Evolutionary conservation across 2,797 vertebrate species (phyloP), one percentile per base, ranked within the genome.

Genomic region (Aplochiton taeniatus): DNA sequence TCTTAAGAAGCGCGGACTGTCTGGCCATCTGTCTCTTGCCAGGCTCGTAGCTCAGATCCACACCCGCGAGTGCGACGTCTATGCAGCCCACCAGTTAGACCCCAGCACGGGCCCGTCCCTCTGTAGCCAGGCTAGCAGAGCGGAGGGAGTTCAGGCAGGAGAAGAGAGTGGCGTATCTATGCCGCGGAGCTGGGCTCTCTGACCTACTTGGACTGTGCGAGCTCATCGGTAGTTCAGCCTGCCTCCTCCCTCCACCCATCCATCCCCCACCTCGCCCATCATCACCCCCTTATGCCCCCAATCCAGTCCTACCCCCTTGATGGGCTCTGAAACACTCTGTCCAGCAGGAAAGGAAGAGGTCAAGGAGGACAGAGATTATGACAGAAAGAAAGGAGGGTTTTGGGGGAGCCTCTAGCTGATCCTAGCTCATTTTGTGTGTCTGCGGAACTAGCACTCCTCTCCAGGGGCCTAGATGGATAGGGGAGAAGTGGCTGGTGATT

Each of bases 191-290:
- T 49, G 50, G 61, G 54, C 17, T 66, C 42, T 18, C n/a, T 85
- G 85, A 80, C 85, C 85, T 79, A 81, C 69, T 86, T 88, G 67
- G 60, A 58, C 54, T 64, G 76, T 49, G 66, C 71, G 69, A 67
- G 77, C 80, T 80, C 75, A 77, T 77, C 70, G 65, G 73, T 74
- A 80, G 81, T 81, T 83, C 75, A 83, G 61, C 60, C 68, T 69
- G 52, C 42, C 43, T 31, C 43, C 47, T n/a, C 31, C 46, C n/a
- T 20, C 57, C 19, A n/a, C 43, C 31, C 31, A 9, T 9, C 52
- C 5, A 17, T 54, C 18, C 20, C 11, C 52, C 17, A 18, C 20
- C 31, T 45, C 43, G 41, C 61, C 60, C 49, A 16, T 73, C 16
- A 51, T 69, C 46, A 17, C 10, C 61, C 45, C 41, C n/a, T n/a